Evolutionary conservation across 1,140 invertebrate species (phyloP).

Genomic region (Drosophila micromelanica): DNA sequence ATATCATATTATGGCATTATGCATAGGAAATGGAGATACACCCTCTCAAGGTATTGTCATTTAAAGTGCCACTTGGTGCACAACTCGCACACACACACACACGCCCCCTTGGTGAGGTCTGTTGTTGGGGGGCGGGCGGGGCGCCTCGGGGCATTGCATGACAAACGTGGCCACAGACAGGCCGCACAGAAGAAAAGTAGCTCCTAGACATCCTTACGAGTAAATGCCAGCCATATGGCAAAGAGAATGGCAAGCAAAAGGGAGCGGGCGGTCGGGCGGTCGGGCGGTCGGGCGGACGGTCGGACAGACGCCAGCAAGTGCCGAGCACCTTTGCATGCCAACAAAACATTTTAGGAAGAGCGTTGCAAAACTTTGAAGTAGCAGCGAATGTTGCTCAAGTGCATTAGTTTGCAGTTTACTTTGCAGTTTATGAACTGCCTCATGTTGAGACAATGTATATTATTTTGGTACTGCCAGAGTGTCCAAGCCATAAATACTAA

Average conservation of each 20-base stretch:
- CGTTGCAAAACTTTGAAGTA: conserved; percentile 28
- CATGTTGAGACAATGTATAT: conserved; percentile 24
- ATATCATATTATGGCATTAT: conserved; percentile 33
- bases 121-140: not conserved
- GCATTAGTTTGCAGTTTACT: conserved; percentile 49
- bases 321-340: conserved; percentile 44
- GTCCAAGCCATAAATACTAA: conserved; percentile 29
- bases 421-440: conserved; percentile 48
- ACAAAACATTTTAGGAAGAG: conserved; percentile 39
- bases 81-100: conserved; percentile 2
- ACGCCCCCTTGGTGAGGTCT: no score
- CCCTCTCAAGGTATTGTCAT: conserved; percentile 38
- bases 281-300: no score
- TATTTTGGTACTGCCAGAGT: conserved; percentile 35
- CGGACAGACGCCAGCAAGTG: not conserved
- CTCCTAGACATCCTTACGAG: conserved; percentile 14
- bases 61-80: conserved; percentile 34
- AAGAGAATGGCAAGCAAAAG: not conserved
- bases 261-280: no score
- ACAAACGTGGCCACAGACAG: conserved; percentile 41
- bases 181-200: conserved; percentile 23
- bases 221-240: conserved; percentile 34
- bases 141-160: conserved; percentile 25
- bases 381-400: conserved; percentile 30
- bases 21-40: conserved; percentile 22